A percentile compares a stretch with the other conserved stretches of the same genome.
Evolutionary conservation across 2,888 invertebrate species (phyloP).

Genomic region (Phengaris arion): DNA sequence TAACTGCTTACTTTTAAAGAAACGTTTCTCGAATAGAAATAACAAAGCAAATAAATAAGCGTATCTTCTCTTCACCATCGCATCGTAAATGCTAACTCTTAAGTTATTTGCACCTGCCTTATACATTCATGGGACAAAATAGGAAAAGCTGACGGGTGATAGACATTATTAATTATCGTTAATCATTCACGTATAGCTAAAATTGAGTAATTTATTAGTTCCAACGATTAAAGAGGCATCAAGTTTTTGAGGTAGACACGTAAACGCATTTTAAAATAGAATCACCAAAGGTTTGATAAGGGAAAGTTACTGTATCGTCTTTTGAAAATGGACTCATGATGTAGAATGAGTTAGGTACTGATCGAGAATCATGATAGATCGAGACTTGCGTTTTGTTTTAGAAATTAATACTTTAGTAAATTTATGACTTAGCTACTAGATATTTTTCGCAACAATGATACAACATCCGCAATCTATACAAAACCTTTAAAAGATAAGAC

Average conservation of each 20-base stretch:
- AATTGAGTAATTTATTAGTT: background rate
- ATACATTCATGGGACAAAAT: background rate
- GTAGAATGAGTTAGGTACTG: background rate
- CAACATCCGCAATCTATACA: conserved; percentile 15
- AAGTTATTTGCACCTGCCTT: conserved; percentile 23
- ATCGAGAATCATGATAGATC: background rate
- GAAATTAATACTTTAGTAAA: background rate
- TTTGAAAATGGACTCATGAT: background rate
- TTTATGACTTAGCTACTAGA: background rate
- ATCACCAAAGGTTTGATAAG: background rate
- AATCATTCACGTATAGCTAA: background rate
- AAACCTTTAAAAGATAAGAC: conserved; percentile 24
- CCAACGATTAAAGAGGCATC: conserved; percentile 1
- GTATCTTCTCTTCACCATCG: background rate
- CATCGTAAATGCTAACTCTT: background rate
- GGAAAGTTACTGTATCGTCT: background rate
- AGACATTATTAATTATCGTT: conserved; percentile 15
- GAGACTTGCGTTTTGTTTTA: background rate
- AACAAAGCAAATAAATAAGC: background rate
- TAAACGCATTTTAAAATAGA: background rate
- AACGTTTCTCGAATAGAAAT: background rate
- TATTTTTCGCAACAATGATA: background rate
- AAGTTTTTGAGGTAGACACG: background rate
- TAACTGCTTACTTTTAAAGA: background rate
- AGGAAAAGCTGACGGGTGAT: conserved; percentile 16